phyloP scores from a whole-genome alignment of 2,888 invertebrate genomes.

The Metalampra italica region DNA sequence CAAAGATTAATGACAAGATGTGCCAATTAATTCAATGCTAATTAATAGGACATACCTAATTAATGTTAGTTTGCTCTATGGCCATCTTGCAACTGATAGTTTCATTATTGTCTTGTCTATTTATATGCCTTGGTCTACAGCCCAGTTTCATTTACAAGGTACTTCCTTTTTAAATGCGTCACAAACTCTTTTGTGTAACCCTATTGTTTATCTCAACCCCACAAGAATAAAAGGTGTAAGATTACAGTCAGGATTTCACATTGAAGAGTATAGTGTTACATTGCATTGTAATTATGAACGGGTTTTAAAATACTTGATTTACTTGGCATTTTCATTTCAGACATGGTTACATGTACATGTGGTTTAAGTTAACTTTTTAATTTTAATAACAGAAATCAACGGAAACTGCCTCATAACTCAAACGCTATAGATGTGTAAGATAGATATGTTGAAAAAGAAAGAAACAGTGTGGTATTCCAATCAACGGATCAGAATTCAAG shows the following conservation, averaged over 20 bases:
- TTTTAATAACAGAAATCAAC: neutral
- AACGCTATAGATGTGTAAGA: constrained; percentile 25
- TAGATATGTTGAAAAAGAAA: constrained; percentile 67
- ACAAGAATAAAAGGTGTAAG: constrained; percentile 37
- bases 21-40: neutral
- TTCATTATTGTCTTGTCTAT: constrained; percentile 25
- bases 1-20: neutral
- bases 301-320: constrained; percentile 41
- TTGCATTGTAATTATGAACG: constrained; percentile 34
- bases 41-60: neutral
- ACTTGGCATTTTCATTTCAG: constrained; percentile 40
- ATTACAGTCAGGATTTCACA: constrained; percentile 24
- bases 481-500: constrained; percentile 57
- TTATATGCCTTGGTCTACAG: constrained; percentile 31
- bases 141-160: constrained; percentile 19
- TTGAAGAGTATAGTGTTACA: constrained; percentile 41
- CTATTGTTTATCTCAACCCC: constrained; percentile 37
- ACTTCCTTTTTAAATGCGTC: constrained; percentile 27
- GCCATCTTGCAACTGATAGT: constrained; percentile 21
- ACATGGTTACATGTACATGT: constrained; percentile 28
- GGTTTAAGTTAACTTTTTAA: constrained; percentile 18
- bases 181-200: constrained; percentile 24
- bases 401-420: neutral
- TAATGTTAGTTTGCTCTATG: neutral
- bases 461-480: constrained; percentile 67